Conservation (phyloP, 2,113 vertebrate genomes). For the Sylvia atricapilla region DNA sequence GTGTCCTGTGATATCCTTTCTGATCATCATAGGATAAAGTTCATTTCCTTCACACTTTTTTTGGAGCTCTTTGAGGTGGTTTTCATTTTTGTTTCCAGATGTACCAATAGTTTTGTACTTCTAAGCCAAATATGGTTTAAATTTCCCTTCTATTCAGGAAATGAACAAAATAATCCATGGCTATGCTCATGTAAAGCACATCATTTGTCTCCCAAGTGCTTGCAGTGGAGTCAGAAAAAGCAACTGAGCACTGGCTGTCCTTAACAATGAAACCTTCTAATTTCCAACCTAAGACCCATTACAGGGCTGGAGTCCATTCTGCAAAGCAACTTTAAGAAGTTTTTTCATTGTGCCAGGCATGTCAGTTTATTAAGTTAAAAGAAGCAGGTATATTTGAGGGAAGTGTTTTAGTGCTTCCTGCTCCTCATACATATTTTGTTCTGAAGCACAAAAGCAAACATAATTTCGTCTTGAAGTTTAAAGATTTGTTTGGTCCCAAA, state of each 20-base stretch:
- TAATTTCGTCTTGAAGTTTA: background rate
- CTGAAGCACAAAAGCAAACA: background rate
- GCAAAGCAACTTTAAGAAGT: background rate
- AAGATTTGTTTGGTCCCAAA: background rate
- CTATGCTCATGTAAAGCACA: constrained; percentile 21
- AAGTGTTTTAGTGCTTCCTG: background rate
- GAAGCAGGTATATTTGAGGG: background rate
- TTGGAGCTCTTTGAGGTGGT: constrained; percentile 48
- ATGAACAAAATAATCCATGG: constrained; percentile 38
- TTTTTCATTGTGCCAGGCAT: background rate
- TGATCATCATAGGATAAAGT: constrained; percentile 6
- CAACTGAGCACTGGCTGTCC: background rate
- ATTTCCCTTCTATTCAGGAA: constrained; percentile 44
- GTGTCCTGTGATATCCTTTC: constrained; percentile 29
- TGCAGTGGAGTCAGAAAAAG: background rate
- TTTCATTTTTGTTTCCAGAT: constrained; percentile 55
- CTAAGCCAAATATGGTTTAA: constrained; percentile 30
- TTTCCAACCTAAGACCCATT: background rate
- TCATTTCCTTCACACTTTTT: constrained; percentile 57
- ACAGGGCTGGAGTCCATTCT: background rate
- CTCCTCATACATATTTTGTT: background rate
- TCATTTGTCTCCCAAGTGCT: constrained; percentile 26
- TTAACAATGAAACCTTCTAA: background rate
- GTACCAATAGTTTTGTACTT: constrained; percentile 2
- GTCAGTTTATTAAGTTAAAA: background rate